phyloP scores from a whole-genome alignment of 2,113 vertebrate species.

The Jacana jacana region DNA sequence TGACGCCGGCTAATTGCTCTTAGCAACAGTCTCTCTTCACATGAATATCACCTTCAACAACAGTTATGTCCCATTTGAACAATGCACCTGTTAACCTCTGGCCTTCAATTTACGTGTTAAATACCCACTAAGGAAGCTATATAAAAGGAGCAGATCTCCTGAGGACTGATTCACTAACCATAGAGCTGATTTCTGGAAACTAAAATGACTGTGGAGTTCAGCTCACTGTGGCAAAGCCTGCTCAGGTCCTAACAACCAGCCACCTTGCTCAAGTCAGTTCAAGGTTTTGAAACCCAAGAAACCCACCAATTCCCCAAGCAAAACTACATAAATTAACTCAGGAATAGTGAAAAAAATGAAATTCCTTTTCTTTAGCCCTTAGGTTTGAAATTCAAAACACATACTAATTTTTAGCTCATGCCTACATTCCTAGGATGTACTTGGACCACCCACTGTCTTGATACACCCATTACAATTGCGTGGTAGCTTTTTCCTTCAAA shows the following conservation, averaged over 20 bases:
- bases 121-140: background rate
- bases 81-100: background rate
- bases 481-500: background rate
- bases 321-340: background rate
- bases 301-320: background rate
- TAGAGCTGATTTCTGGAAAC: background rate
- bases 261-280: background rate
- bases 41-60: background rate
- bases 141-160: background rate
- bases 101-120: background rate
- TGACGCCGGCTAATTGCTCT: background rate
- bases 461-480: background rate
- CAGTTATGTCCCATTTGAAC: background rate
- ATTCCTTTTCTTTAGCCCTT: background rate
- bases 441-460: background rate
- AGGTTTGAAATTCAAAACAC: background rate
- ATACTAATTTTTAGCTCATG: background rate
- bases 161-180: background rate
- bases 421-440: background rate
- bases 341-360: background rate
- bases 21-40: background rate
- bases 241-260: background rate
- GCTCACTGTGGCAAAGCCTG: background rate
- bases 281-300: background rate
- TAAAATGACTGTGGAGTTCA: background rate